Base-by-base conservation (phyloP, 2,797 vertebrate species). In the Micropoecilia bifurca region DNA sequence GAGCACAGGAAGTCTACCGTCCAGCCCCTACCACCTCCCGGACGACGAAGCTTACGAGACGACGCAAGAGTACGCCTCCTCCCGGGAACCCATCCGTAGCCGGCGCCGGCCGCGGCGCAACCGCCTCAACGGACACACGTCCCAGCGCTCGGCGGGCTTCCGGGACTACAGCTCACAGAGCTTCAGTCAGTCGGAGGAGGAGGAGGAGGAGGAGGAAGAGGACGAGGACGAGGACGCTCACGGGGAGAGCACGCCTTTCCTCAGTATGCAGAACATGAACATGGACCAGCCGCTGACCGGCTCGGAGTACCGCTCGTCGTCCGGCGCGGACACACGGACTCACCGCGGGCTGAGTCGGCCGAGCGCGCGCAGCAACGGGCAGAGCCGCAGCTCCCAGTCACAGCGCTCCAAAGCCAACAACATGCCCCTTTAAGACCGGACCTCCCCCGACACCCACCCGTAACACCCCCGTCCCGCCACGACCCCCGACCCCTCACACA, bases 31-130 rank as follows among this genome's bases (percentile, higher is more conserved):
- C 93, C 97, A 96, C 78, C 97, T 97, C 87, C 97, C 96, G 0
- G 98, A 99, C 73, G 98, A 99, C 0, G 98, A 99, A 28, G 98
- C 98, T 82, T 99, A 99, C 1, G 98, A 99, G 95, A 99, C 98
- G 8, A 99, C 98, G 0, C 98, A 99, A 93, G 98, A 99, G 94
- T 99, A 98, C 74, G 93, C 97, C 87, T 96, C 97, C 76, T 97
- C 96, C 3, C 95, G 97, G 46, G 97, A 98, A 81, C 97, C 97
- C 89, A 97, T 97, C 94, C 97, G 97, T 93, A 97, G 96, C 91
- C 94, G 96, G 86, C 96, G 97, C 55, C 94, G 95, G 63, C 95
- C 95, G 16, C 96, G 97, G 92, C 97, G 97, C 90, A 97, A 97
- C 88, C 97, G 96, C 89, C 95, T 97, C 88, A 98, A 99, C 0